Evolutionary conservation across 2,113 vertebrate genomes (phyloP), one percentile per base, ranked within the genome.

Genomic region (Ellobius talpinus): DNA sequence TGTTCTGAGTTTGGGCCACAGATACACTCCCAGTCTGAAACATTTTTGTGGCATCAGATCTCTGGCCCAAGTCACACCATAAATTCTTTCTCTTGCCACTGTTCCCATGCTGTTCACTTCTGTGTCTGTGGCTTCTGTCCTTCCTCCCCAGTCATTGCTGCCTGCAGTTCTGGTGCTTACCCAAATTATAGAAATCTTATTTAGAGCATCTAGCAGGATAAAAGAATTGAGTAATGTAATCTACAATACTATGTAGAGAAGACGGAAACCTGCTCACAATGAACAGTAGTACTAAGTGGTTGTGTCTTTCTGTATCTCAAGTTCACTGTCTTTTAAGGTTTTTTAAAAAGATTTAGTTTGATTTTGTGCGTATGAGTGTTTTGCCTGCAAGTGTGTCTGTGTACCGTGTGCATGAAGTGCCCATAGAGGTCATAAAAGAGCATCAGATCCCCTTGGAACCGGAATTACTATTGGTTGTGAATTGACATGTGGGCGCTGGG

Each of bases 291-390:
- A 96, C 88, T 61, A 50, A 91, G 47, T 94, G 87, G 89, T 66
- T 91, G 45, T 65, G 90, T 63, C 55, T 96, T 95, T 94, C 61
- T 93, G 16, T 81, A 90, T 50, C 33, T 92, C 76, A 90, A 82
- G 63, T 76, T 95, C 90, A 73, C 86, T n/a, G 55, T 95, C 79
- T 92, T 88, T 89, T 3, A 52, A 11, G 36, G 8, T 13, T 47
- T n/a, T 58, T 39, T 47, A 33, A 19, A 33, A 23, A 23, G 13
- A 36, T 52, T 23, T 86, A 82, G 61, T 61, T 61, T 82, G 79
- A 61, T 29, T 82, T 82, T 82, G 26, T 82, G 52, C n/a, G 31
- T n/a, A 52, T 79, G 36, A 61, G 52, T 61, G 79, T 61, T 82
- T 82, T 13, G 19, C 36, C 79, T 61, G 79, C 36, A 61, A 39